These are phyloP conservation scores for Deilephila porcellus DNA, from an alignment of 2,888 invertebrate species.

Conservation along the genomic window DNA sequence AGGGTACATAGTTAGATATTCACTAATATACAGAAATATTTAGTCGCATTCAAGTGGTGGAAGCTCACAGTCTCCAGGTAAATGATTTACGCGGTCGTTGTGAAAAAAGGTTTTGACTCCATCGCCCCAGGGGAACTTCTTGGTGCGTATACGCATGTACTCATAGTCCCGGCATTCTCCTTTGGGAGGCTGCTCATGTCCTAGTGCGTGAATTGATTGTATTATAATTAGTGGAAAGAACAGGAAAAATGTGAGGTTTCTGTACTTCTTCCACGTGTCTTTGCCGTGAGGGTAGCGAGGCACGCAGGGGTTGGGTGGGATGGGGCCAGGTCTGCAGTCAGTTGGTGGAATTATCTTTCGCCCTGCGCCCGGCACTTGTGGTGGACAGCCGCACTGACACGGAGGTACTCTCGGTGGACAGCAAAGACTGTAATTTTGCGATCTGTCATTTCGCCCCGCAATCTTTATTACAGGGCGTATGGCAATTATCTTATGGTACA, in stretches of 20 bases:
- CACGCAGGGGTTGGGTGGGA: constrained; percentile 62
- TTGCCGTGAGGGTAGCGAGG: constrained; percentile 62
- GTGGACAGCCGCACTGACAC: constrained; percentile 53
- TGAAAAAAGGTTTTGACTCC: constrained; percentile 93
- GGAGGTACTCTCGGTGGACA: constrained; percentile 60
- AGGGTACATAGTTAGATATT: not conserved
- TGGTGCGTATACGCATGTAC: constrained; percentile 90
- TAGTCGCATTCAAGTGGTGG: constrained; percentile 67
- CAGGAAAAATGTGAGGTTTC: constrained; percentile 60
- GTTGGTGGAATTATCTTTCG: constrained; percentile 57
- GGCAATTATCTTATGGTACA: constrained; percentile 20
- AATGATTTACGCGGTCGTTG: constrained; percentile 88
- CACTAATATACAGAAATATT: constrained; percentile 28
- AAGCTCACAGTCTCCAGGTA: constrained; percentile 70
- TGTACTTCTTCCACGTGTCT: constrained; percentile 63
- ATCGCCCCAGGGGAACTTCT: constrained; percentile 96
- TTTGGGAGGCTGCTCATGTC: constrained; percentile 51
- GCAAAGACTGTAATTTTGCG: constrained; percentile 50
- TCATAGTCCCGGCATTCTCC: constrained; percentile 86
- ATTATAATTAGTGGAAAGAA: constrained; percentile 64
- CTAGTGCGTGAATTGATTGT: constrained; percentile 51
- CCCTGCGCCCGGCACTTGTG: constrained; percentile 51
- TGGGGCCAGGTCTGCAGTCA: constrained; percentile 55
- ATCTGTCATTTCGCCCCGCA: constrained; percentile 4
- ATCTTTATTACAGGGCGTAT: not conserved